Percentiles rank a stretch among this genome's conserved stretches.
Conservation (phyloP, 2,888 invertebrate species). For the Silvanus unidentatus region DNA sequence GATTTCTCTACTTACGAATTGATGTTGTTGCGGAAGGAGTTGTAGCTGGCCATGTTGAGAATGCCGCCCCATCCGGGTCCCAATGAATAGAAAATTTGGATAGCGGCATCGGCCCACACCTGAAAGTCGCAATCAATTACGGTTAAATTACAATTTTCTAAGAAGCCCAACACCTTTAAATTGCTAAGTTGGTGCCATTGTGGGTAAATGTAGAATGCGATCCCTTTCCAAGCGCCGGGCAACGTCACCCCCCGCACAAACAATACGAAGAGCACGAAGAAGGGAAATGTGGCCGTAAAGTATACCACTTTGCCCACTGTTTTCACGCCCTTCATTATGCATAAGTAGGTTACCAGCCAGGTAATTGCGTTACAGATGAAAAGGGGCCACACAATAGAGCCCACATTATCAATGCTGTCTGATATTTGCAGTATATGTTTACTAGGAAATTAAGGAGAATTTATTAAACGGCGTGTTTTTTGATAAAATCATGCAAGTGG, state of each 20-base stretch:
- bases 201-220: constrained; percentile 71
- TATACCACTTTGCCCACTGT: constrained; percentile 86
- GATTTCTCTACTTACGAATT: too few species aligned
- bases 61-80: constrained; percentile 85
- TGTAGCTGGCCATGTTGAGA: constrained; percentile 80
- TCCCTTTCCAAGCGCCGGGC: constrained; percentile 72
- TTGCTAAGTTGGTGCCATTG: constrained; percentile 72
- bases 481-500: too few species aligned
- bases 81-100: constrained; percentile 88
- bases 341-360: constrained; percentile 77
- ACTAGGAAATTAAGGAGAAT: constrained; percentile 50
- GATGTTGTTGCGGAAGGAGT: constrained; percentile 68
- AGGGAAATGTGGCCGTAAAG: constrained; percentile 81
- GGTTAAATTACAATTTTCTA: constrained; percentile 3
- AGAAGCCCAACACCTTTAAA: constrained; percentile 53
- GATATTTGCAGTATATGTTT: constrained; percentile 73
- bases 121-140: constrained; percentile 39
- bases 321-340: constrained; percentile 81
- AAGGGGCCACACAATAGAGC: constrained; percentile 74
- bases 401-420: constrained; percentile 64
- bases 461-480: not conserved
- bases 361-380: constrained; percentile 67
- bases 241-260: constrained; percentile 73
- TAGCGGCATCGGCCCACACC: constrained; percentile 90
- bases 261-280: constrained; percentile 64